Evolutionary conservation across 2,888 invertebrate species (phyloP).

Genomic region (Drosophila hamatofila): DNA sequence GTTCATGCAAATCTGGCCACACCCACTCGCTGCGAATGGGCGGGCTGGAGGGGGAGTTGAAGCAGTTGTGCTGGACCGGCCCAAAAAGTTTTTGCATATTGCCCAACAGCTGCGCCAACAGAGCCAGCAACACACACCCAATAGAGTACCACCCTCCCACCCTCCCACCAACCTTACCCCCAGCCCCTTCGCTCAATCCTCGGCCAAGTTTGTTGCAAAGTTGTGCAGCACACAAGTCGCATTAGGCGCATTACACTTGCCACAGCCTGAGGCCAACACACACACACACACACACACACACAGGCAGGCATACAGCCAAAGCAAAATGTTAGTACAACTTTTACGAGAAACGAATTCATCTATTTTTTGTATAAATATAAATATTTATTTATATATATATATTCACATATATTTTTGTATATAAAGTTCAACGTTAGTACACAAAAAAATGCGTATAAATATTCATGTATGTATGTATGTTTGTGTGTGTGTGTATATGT

Average conservation of each 20-base stretch:
- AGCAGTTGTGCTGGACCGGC: constrained; percentile 7
- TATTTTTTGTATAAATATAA: constrained; percentile 45
- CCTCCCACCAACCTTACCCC: not conserved
- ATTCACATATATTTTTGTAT: constrained; percentile 23
- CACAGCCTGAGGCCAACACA: constrained; percentile 21
- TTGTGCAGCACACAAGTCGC: constrained; percentile 34
- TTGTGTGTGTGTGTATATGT: constrained; percentile 9
- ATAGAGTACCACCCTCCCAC: not conserved
- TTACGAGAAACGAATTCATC: constrained; percentile 35
- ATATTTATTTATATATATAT: constrained; percentile 20
- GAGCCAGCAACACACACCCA: not conserved
- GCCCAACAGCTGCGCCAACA: constrained; percentile 55
- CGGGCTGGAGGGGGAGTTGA: not conserved
- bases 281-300: too few species aligned
- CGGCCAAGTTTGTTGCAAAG: constrained; percentile 47
- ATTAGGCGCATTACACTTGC: constrained; percentile 57
- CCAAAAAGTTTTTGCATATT: constrained; percentile 46
- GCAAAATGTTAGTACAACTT: constrained; percentile 17
- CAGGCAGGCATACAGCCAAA: constrained; percentile 1
- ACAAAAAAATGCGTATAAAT: constrained; percentile 66
- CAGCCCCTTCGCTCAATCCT: not conserved
- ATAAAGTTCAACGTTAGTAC: constrained; percentile 54
- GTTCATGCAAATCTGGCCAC: constrained; percentile 50
- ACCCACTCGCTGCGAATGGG: constrained; percentile 26
- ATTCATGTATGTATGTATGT: constrained; percentile 14